Conservation (phyloP, 2,797 vertebrate species). For the Cottoperca gobio region DNA sequence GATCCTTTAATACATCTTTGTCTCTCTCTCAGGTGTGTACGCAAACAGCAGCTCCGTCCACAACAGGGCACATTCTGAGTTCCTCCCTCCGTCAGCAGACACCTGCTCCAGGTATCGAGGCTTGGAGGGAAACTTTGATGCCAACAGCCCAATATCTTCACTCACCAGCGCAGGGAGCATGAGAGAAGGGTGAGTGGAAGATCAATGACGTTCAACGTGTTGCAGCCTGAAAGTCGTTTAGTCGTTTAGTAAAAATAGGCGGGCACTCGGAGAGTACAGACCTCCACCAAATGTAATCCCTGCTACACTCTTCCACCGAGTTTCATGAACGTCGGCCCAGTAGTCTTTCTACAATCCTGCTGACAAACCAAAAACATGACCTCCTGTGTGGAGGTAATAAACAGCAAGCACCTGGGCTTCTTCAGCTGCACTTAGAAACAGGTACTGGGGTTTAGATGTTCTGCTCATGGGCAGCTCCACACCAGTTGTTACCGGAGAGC, state of each 20-base stretch:
- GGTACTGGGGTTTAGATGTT: background rate
- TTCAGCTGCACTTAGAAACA: background rate
- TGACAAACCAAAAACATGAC: too few species aligned
- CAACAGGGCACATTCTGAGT: slow-evolving; percentile 77
- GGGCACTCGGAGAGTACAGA: too few species aligned
- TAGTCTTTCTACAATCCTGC: too few species aligned
- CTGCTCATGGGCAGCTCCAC: slow-evolving; percentile 15
- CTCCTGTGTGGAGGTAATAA: background rate
- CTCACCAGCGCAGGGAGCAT: slow-evolving; percentile 75
- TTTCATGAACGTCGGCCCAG: too few species aligned
- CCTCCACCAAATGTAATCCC: too few species aligned
- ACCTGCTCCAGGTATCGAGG: slow-evolving; percentile 82
- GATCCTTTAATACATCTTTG: background rate
- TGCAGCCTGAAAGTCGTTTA: slow-evolving; percentile 3
- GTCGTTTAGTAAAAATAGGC: slow-evolving; percentile 1
- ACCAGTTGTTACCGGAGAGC: slow-evolving; percentile 3
- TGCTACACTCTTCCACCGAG: too few species aligned
- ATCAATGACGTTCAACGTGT: slow-evolving; percentile 6
- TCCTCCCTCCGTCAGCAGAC: slow-evolving; percentile 82
- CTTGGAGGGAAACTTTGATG: slow-evolving; percentile 79
- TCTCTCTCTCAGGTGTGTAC: slow-evolving; percentile 85
- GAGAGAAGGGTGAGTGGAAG: slow-evolving; percentile 87
- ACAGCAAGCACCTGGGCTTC: background rate
- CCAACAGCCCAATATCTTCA: slow-evolving; percentile 80
- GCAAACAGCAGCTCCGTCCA: slow-evolving; percentile 77